Base-by-base conservation (phyloP, 2,113 vertebrate genomes). In the Myodes glareolus region DNA sequence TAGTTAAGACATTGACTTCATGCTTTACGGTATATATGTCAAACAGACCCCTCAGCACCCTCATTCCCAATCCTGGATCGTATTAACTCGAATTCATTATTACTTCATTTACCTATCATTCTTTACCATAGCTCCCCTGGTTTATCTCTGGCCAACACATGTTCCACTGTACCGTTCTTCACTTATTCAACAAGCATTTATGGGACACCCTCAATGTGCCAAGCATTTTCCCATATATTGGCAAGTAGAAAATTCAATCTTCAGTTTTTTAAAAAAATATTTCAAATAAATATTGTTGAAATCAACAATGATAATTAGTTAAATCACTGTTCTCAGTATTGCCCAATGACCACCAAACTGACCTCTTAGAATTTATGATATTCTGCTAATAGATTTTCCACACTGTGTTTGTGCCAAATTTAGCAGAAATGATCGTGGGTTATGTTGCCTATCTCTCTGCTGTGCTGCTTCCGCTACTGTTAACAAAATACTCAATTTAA, bases 121-220 rank as follows among this genome's bases (percentile, higher is more conserved):
- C 52, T 88, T 45, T 36, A 82, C 14, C 2, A 21, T 67, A 65
- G 45, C 25, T 90, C 84, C 12, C 47, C 78, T n/a, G 94, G 13
- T 96, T 88, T 55, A 75, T 50, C 31, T 77, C 70, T 87, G 14
- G 63, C 14, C 19, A 39, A 88, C 50, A 85, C 91, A n/a, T 89
- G 47, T 42, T 92, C 55, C 14, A 1, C 29, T 1, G 11, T 3
- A 5, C 61, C 2, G 9, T 58, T 91, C 23, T 70, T 63, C 8
- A 78, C 75, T 95, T 21, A 52, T 36, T 67, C 36, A 90, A 82
- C 0, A 70, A 85, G 1, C 65, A 55, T 12, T 63, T 85, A 47
- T 65, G 50, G 31, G 92, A 31, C 10, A 76, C 5, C 11, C 82
- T 39, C 45, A 67, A 3, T 42, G 4, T 8, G 17, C 1, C 31